Percentiles rank a stretch among this genome's conserved stretches.
These are phyloP conservation scores for Sesia bembeciformis DNA, from an alignment of 2,888 invertebrate species.

Conservation along the genomic window DNA sequence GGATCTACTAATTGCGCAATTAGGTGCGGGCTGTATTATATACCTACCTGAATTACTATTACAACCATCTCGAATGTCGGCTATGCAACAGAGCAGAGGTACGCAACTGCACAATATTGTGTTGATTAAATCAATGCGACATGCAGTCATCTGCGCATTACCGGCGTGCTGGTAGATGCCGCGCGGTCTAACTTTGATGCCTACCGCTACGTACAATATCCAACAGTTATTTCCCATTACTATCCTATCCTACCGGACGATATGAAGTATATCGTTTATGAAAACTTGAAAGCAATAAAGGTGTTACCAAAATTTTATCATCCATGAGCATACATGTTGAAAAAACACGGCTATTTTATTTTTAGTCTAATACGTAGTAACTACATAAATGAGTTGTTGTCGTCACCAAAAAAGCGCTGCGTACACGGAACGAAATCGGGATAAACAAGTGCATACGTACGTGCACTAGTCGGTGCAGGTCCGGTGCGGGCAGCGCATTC, in stretches of 20 bases:
- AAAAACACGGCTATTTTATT: constrained; percentile 20
- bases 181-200: too few species aligned
- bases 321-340: too few species aligned
- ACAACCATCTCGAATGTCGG: too few species aligned
- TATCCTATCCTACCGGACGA: too few species aligned
- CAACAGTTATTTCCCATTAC: too few species aligned
- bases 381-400: constrained; percentile 24
- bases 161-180: not conserved
- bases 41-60: too few species aligned
- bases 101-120: constrained; percentile 9
- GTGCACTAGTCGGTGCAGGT: constrained; percentile 32
- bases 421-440: constrained; percentile 19
- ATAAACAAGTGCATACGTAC: constrained; percentile 51
- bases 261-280: too few species aligned
- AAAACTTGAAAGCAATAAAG: too few species aligned
- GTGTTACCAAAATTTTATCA: not conserved
- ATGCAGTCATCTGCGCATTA: constrained; percentile 7
- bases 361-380: constrained; percentile 21
- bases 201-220: too few species aligned
- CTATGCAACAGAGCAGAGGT: constrained; percentile 8
- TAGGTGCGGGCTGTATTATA: constrained; percentile 2
- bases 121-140: constrained; percentile 8
- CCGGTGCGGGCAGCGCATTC: constrained; percentile 36
- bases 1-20: constrained; percentile 15
- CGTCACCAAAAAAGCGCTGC: constrained; percentile 20